phyloP scores from a whole-genome alignment of 2,888 invertebrate species.

The Volucella inanis region DNA sequence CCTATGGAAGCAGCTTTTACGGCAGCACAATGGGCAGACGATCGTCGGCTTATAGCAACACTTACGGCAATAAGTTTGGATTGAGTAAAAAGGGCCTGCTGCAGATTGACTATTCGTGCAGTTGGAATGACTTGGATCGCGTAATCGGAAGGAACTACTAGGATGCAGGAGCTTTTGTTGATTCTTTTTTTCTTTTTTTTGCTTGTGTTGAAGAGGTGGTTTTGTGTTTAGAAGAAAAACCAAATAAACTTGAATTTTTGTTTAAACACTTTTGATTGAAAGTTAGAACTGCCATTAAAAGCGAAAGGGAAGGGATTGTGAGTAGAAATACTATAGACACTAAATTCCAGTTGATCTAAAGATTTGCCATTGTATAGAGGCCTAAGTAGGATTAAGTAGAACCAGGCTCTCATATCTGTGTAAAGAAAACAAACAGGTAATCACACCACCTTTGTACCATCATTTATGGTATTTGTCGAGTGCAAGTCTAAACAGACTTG shows the following conservation, averaged over 20 bases:
- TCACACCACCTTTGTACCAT: no score
- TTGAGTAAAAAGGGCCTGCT: constrained; percentile 90
- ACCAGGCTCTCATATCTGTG: no score
- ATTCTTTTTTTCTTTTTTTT: constrained; percentile 14
- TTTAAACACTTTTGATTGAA: neutral
- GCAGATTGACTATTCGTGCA: constrained; percentile 92
- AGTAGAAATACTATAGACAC: no score
- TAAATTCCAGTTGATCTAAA: no score
- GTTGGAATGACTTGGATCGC: constrained; percentile 91
- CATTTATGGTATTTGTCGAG: no score
- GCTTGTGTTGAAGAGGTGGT: constrained; percentile 30
- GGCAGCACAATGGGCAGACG: constrained; percentile 75
- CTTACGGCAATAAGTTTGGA: constrained; percentile 84
- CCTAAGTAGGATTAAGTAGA: no score
- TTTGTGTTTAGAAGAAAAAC: constrained; percentile 44
- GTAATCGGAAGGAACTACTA: constrained; percentile 85
- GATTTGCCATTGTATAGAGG: no score
- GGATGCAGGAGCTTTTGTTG: neutral
- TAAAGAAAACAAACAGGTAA: no score
- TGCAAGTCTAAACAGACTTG: no score
- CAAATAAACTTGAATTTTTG: constrained; percentile 52
- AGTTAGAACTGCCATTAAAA: no score
- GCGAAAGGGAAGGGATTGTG: no score
- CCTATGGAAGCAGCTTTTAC: constrained; percentile 72
- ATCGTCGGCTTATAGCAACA: constrained; percentile 81